A percentile compares a stretch with the other conserved stretches of the same genome.
Conservation (phyloP, 2,888 invertebrate genomes). For the Limnephilus auricula region DNA sequence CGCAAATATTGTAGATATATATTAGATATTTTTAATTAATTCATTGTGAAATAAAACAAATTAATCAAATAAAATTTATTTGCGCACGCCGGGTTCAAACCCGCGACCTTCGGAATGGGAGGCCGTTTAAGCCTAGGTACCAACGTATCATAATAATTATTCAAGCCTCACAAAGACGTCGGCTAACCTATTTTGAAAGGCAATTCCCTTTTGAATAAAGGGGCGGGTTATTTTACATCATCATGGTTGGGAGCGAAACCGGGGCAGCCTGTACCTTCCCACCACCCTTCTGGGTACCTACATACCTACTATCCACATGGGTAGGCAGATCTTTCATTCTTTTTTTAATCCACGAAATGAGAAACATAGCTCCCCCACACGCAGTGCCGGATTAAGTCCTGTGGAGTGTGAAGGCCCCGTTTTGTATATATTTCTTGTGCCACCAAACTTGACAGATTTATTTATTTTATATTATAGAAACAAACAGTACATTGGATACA, state of each 20-base stretch:
- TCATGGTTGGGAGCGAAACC: neutral
- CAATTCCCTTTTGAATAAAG: neutral
- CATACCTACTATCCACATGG: neutral
- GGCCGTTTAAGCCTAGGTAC: neutral
- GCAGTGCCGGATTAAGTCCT: neutral
- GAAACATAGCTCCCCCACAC: neutral
- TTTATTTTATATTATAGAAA: too few species aligned
- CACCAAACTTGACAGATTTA: too few species aligned
- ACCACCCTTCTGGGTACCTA: constrained; percentile 9
- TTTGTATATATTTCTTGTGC: too few species aligned
- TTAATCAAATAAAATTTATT: too few species aligned
- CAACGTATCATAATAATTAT: neutral
- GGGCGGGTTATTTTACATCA: constrained; percentile 5
- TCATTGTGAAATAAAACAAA: too few species aligned
- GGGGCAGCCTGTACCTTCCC: neutral
- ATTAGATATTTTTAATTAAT: too few species aligned
- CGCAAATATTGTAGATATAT: too few species aligned
- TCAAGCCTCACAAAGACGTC: neutral
- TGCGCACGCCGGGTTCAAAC: too few species aligned
- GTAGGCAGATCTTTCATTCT: neutral
- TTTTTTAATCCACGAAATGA: constrained; percentile 9
- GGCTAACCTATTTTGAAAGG: neutral
- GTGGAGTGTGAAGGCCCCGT: too few species aligned
- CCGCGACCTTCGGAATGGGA: too few species aligned
- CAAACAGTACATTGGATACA: too few species aligned